These are phyloP conservation scores for Ericerus pela DNA, from an alignment of 1,140 invertebrate species.

Conservation along the genomic window DNA sequence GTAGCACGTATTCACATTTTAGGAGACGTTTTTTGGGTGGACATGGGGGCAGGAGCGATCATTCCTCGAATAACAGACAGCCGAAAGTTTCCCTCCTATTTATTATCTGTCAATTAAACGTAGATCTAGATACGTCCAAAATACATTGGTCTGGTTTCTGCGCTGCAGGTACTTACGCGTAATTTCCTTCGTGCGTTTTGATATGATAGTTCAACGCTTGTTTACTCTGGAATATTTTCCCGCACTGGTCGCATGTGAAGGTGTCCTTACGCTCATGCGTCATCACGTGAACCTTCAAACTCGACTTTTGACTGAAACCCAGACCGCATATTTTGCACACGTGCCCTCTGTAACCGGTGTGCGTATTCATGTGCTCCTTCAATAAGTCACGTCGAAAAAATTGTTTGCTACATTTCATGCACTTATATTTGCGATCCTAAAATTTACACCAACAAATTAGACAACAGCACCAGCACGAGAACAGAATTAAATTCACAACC, in stretches of 20 bases:
- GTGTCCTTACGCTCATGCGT: not conserved
- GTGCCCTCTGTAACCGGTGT: not conserved
- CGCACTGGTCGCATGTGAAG: constrained; percentile 11
- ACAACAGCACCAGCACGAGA: not conserved
- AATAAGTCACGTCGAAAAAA: not conserved
- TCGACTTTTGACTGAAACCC: not conserved
- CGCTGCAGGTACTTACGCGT: not conserved
- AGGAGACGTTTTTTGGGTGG: not conserved
- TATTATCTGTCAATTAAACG: too few species aligned
- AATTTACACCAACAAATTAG: not conserved
- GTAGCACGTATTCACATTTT: not conserved
- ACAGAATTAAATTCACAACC: not conserved
- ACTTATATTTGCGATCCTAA: constrained; percentile 1
- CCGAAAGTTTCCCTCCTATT: too few species aligned
- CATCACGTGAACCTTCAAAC: not conserved
- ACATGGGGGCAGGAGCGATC: too few species aligned
- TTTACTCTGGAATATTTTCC: constrained; percentile 14
- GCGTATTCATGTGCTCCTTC: constrained; percentile 2
- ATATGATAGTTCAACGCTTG: constrained; percentile 16
- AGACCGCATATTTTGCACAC: constrained; percentile 3
- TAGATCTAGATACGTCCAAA: too few species aligned
- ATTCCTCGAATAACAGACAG: too few species aligned
- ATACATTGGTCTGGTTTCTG: too few species aligned
- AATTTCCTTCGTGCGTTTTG: constrained; percentile 8
- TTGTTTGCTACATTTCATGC: not conserved